A percentile compares a stretch with the other conserved stretches of the same genome.
These are phyloP conservation scores for Pyrgilauda ruficollis DNA, from an alignment of 2,113 vertebrate species.

Conservation along the genomic window DNA sequence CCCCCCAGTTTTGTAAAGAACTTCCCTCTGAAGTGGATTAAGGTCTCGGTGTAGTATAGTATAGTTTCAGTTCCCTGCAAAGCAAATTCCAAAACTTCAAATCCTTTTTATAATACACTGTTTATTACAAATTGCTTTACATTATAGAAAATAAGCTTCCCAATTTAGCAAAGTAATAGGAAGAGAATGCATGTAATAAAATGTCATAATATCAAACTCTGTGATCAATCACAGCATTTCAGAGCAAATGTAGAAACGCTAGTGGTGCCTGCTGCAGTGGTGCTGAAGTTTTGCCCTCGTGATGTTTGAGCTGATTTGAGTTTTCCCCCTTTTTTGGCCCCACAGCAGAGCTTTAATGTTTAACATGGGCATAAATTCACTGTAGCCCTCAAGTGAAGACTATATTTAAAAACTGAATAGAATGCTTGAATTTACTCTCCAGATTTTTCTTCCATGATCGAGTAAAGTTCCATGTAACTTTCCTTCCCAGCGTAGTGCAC, in stretches of 20 bases:
- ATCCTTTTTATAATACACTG: background rate
- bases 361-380: constrained; percentile 64
- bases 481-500: constrained; percentile 59
- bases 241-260: background rate
- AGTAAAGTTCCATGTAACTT: constrained; percentile 65
- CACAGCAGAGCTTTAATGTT: constrained; percentile 60
- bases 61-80: background rate
- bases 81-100: constrained; percentile 6
- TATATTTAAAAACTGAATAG: constrained; percentile 68
- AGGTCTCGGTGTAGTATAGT: background rate
- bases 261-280: background rate
- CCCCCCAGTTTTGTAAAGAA: background rate
- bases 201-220: constrained; percentile 14
- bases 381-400: constrained; percentile 53
- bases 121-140: constrained; percentile 17
- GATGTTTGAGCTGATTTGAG: constrained; percentile 42
- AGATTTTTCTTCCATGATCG: constrained; percentile 66
- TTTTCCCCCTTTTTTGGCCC: constrained; percentile 50
- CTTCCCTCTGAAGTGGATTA: background rate
- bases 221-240: constrained; percentile 2
- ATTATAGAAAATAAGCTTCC: constrained; percentile 20
- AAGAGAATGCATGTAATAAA: constrained; percentile 33
- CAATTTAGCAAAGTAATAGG: constrained; percentile 11
- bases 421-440: constrained; percentile 69
- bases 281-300: constrained; percentile 19